Evolutionary conservation across 37 sponge, comb jelly and placozoan genomes (phyloP), one percentile per base, ranked within the genome.

Genomic region (Bolinopsis microptera): DNA sequence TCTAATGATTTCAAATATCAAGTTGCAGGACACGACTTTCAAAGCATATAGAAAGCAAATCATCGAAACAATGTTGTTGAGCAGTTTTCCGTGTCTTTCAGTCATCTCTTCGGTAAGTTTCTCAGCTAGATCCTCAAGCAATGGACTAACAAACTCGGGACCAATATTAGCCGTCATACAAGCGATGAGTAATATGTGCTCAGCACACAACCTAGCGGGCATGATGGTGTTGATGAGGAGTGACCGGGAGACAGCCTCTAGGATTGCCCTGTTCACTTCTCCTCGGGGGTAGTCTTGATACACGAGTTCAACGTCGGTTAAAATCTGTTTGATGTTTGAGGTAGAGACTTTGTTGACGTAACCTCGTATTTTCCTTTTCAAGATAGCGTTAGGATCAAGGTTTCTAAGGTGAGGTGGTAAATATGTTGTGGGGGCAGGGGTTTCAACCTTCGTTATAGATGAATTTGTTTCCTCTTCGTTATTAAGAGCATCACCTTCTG

Each of bases 1-100:
- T 0, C 95, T 88, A 16, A 98, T 95, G 34, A 98, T 92, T 77
- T 98, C 98, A 83, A 96, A 97, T 0, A 98, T 83, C 76, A 98
- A 92, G 9, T 92, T 16, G 93, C 96, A 80, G 38, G 90, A 86
- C 2, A 86, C 90, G 25, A 86, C 90, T 86, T 86, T 86, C 30
- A 86, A 38, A 27, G 90, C 48, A 26, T 86, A 86, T 9, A 86
- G n/a, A 38, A 40, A 86, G 36, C 90, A 86, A 9, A 86, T 41
- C 61, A 86, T 86, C 1, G 90, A 86, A 1, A 86, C 90, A 39
- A 86, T 86, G 26, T 86, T 86, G 28, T 86, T 86, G 90, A 86
- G 90, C 41, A 86, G 18, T 27, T 86, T 86, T 3, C 90, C 90
- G 30, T 27, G 61, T n/a, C 90, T 13, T n/a, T 39, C 61, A 30